Evolutionary conservation across 2,797 vertebrate genomes (phyloP).

Genomic region (Platyrinchus mystaceus): DNA sequence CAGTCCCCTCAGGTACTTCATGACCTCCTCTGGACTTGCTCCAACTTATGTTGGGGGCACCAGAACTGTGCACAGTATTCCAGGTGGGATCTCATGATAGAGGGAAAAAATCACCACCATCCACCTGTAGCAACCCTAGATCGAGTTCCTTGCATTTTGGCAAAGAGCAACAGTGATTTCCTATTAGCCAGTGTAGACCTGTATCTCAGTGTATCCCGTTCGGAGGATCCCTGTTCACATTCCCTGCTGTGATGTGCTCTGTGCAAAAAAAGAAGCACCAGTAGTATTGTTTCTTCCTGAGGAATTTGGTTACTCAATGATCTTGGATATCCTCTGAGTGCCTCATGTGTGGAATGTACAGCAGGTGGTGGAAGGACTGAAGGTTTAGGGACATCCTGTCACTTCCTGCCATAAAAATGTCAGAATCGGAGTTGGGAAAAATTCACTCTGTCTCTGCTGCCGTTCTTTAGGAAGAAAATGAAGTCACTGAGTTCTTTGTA

Average conservation of each 20-base stretch:
- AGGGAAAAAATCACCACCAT: background rate
- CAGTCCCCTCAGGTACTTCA: fast-evolving
- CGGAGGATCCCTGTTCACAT: background rate
- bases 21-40: background rate
- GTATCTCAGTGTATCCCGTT: background rate
- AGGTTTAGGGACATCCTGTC: background rate
- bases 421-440: background rate
- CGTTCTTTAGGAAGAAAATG: constrained; percentile 92
- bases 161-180: background rate
- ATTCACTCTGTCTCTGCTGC: background rate
- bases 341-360: background rate
- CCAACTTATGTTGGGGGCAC: background rate
- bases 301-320: background rate
- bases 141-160: background rate
- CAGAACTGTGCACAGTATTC: background rate
- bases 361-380: background rate
- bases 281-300: background rate
- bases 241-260: background rate
- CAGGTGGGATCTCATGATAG: background rate
- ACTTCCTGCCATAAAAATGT: background rate
- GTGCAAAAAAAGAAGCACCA: background rate
- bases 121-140: background rate
- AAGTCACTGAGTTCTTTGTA: constrained; percentile 98
- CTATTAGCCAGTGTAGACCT: background rate
- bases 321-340: background rate